Evolutionary conservation across 2,888 invertebrate genomes (phyloP).

Genomic region (Rotaria magnacalcarata): DNA sequence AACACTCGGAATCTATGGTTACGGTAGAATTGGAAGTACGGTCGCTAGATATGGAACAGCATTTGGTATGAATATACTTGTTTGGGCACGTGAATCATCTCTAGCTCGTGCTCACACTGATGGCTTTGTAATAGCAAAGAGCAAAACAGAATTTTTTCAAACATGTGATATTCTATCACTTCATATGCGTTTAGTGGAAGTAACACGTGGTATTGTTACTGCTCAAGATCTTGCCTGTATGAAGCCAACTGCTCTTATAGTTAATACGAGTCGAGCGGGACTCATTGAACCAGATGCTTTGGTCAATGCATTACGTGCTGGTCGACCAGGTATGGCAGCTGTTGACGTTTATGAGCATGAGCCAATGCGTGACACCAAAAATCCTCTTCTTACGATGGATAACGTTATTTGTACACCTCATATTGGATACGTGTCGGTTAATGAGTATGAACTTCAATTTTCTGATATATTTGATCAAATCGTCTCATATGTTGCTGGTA

Average conservation of each 20-base stretch:
- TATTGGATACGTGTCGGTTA: neutral
- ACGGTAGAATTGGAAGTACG: neutral
- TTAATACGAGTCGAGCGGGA: neutral
- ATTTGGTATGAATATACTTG: conserved; percentile 11
- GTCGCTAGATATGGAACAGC: neutral
- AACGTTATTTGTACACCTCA: conserved; percentile 2
- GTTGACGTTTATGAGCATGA: neutral
- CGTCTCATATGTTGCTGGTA: neutral
- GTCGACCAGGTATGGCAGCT: conserved; percentile 6
- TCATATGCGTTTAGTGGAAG: neutral
- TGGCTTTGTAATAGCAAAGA: neutral
- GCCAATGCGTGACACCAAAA: neutral
- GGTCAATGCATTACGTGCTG: neutral
- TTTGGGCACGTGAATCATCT: neutral
- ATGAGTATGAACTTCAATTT: neutral
- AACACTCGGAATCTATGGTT: neutral
- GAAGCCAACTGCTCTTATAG: neutral
- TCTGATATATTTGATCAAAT: neutral
- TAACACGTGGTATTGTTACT: neutral
- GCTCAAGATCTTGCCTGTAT: neutral
- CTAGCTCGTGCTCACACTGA: neutral
- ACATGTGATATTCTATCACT: neutral
- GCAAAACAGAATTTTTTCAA: neutral
- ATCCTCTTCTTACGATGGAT: neutral
- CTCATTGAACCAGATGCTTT: neutral